Evolutionary conservation across 2,888 invertebrate species (phyloP), one percentile per base, ranked within the genome.

Genomic region (Ennomos erosarius): DNA sequence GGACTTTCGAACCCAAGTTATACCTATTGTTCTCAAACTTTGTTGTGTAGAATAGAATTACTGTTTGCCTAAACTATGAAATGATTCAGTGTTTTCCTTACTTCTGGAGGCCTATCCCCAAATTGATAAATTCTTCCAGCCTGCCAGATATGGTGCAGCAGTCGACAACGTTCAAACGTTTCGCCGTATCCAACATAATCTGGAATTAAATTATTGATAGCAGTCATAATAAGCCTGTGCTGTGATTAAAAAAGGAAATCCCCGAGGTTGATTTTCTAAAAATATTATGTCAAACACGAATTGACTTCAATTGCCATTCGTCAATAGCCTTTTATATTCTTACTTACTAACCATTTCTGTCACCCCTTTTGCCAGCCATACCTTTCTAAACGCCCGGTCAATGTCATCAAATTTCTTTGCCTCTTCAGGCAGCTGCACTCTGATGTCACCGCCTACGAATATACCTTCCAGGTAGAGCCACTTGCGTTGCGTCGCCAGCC

Each of bases 401-500:
- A 98, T 97, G 63, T 96, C 95, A 78, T 98, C 98, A 84, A 98
- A 98, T 82, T 97, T 97, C 81, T 95, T 96, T 0, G 98, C 97
- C 79, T 98, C 98, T 1, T 98, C 97, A 0, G 98, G 98, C 52
- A 98, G 87, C 77, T 98, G 98, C 0, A 94, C 86, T 49, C 98
- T 93, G 67, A 98, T 98, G 78, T 98, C 98, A 6, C 97, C 97
- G 0, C 97, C 97, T 0, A 98, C 95, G 81, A 98, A 98, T 63
- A 98, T 98, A 0, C 98, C 98, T 80, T 98, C 98, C 65, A 98
- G 89, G 78, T 98, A 98, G 66, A 98, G 92, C 98, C 98, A 98
- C 81, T 97, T 98, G 58, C 96, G 93, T 81, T 98, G 98, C 2
- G 97, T 95, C 3, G 95, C 93, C 79, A 96, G 89, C 98, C 98